Evolutionary conservation across 2,113 vertebrate genomes (phyloP).

Genomic region (Clarias macrocephalus): DNA sequence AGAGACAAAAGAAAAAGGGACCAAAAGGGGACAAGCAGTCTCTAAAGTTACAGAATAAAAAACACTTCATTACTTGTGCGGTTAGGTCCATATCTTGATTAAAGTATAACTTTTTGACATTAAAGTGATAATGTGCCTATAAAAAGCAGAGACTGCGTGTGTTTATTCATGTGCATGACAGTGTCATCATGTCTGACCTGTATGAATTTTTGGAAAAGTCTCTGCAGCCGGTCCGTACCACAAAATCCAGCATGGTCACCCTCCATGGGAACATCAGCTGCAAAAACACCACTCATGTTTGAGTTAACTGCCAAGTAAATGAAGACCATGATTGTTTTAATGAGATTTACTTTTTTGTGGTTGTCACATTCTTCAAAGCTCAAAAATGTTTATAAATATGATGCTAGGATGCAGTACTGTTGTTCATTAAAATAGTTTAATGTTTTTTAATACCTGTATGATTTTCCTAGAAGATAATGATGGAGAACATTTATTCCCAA

Average conservation of each 20-base stretch:
- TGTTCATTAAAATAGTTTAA: neutral
- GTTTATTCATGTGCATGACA: neutral
- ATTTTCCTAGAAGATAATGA: neutral
- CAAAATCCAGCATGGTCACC: constrained; percentile 62
- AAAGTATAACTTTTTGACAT: neutral
- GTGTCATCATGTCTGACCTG: constrained; percentile 57
- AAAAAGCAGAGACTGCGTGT: neutral
- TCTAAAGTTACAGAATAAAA: neutral
- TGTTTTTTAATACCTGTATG: neutral
- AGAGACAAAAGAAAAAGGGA: neutral
- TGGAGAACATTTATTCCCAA: neutral
- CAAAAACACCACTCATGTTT: neutral
- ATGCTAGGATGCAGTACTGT: neutral
- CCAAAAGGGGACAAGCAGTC: neutral
- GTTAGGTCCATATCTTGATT: constrained; percentile 1
- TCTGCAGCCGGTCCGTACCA: constrained; percentile 59
- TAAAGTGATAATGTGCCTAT: neutral
- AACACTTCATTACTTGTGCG: neutral
- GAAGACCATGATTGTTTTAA: neutral
- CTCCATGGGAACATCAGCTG: constrained; percentile 58
- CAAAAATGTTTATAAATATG: neutral
- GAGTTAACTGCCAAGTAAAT: neutral
- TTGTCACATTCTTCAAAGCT: neutral
- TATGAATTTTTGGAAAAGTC: constrained; percentile 56
- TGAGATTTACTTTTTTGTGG: neutral